These are phyloP conservation scores for Eleutherodactylus coqui DNA, from an alignment of 2,797 vertebrate species.

Conservation along the genomic window DNA sequence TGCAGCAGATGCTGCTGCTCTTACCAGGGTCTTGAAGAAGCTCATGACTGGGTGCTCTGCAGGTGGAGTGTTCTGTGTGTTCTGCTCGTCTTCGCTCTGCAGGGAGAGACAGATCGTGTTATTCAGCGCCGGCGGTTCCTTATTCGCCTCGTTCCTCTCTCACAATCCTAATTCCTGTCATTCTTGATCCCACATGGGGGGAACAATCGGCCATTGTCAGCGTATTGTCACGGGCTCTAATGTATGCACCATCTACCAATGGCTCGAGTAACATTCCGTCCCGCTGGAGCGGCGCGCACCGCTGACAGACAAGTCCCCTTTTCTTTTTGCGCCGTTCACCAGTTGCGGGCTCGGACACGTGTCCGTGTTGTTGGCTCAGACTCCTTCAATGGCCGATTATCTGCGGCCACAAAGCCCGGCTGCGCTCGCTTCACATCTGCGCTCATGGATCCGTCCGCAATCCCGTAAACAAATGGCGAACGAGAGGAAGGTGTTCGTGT, in stretches of 20 bases:
- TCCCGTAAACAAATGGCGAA: no score
- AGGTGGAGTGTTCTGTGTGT: constrained; percentile 65
- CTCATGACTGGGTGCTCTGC: constrained; percentile 91
- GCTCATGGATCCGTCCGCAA: no score
- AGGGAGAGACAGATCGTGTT: constrained; percentile 65
- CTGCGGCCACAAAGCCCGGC: constrained; percentile 2
- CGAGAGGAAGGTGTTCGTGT: no score
- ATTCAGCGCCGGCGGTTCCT: constrained; percentile 69
- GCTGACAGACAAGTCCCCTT: constrained; percentile 62
- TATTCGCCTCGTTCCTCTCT: constrained; percentile 67
- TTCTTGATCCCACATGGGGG: constrained; percentile 74
- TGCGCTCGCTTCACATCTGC: no score
- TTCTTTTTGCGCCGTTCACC: constrained; percentile 61
- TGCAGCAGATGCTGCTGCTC: neutral
- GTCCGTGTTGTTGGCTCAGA: constrained; percentile 52
- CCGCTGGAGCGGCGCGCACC: constrained; percentile 35
- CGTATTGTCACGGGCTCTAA: constrained; percentile 57
- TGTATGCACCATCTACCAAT: constrained; percentile 66
- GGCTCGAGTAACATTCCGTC: constrained; percentile 67
- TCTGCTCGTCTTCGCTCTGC: constrained; percentile 81
- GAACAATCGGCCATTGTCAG: constrained; percentile 74
- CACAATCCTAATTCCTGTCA: constrained; percentile 77
- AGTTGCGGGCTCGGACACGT: constrained; percentile 17
- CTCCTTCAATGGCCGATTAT: constrained; percentile 46
- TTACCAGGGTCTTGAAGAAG: constrained; percentile 97